Conservation (phyloP, 1,140 invertebrate species). For the Triops cancriformis region DNA sequence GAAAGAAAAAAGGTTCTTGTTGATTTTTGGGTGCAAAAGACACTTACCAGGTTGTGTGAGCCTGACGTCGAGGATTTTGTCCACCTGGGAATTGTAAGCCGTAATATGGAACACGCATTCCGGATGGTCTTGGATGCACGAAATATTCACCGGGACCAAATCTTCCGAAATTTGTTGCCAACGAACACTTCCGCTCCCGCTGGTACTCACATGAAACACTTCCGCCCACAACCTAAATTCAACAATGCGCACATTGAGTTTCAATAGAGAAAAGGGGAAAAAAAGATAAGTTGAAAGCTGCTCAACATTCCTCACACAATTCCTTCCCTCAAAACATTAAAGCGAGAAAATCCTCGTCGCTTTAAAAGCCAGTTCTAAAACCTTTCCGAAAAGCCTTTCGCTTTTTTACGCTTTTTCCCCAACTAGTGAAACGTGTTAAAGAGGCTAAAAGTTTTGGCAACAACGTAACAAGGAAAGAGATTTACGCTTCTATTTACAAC, state of each 20-base stretch:
- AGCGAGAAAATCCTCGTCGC: not conserved
- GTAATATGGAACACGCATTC: conserved; percentile 96
- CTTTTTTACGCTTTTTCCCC: not conserved
- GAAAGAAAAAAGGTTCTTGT: not conserved
- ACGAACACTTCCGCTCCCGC: conserved; percentile 77
- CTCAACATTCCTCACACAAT: not conserved
- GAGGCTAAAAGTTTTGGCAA: not conserved
- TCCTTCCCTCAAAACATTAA: not conserved
- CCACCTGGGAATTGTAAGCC: conserved; percentile 95
- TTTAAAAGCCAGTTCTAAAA: too few species aligned
- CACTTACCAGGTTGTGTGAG: conserved; percentile 85
- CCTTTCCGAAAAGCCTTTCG: too few species aligned
- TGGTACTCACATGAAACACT: conserved; percentile 90
- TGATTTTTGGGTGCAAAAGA: not conserved
- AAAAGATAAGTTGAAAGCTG: conserved; percentile 19
- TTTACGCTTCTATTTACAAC: not conserved
- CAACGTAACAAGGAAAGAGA: not conserved
- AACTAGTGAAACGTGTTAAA: not conserved
- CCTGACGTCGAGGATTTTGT: conserved; percentile 94
- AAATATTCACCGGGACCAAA: conserved; percentile 94
- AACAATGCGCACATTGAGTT: not conserved
- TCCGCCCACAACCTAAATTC: conserved; percentile 85
- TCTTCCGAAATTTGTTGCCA: conserved; percentile 97
- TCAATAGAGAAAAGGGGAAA: conserved; percentile 29
- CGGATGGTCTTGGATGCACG: conserved; percentile 81